Base-by-base conservation (phyloP, 1,140 invertebrate species). In the Diuraphis noxia region DNA sequence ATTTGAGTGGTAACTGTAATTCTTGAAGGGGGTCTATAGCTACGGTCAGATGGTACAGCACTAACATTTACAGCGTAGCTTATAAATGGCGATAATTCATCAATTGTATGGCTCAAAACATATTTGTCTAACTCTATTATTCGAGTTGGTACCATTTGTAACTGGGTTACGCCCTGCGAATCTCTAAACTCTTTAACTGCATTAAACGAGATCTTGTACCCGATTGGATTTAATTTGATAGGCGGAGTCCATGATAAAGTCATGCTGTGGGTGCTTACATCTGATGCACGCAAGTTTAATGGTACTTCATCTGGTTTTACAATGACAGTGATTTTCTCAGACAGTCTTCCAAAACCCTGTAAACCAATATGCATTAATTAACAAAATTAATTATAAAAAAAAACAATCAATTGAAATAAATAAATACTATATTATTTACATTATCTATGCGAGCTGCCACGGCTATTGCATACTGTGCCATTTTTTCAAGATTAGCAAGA, bases 1-100 rank as follows among this genome's bases (percentile, higher is more conserved):
- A 98, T 98, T 94, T 98, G 98, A 0, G 98, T 99, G 0, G 98
- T 99, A 1, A 98, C 97, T 0, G 97, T 98, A n/a, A 98, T 98
- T 94, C 97, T 97, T 0, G 97, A 97, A 0, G 98, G 97, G 36
- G 98, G 98, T 93, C 96, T 95, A 93, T 98, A 98, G 1, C 96
- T 96, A 89, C 96, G 95, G 93, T 98, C 97, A 46, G 96, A 95
- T 0, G 98, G 97, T 72, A 98, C 96, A 46, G 97, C 98, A 93
- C 97, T 98, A 10, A 99, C 97, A 93, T 99, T 98, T 3, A 99
- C 98, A 93, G 97, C 98, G 93, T 99, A 99, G 1, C 97, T 99
- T 5, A 98, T 99, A 93, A 98, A 98, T 1, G 98, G 98, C 77
- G 97, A 97, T 49, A 99, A 94, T 93, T 98, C 97, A 93, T 98